Conservation (phyloP, 2,113 vertebrate genomes). For the Gymnogyps californianus region DNA sequence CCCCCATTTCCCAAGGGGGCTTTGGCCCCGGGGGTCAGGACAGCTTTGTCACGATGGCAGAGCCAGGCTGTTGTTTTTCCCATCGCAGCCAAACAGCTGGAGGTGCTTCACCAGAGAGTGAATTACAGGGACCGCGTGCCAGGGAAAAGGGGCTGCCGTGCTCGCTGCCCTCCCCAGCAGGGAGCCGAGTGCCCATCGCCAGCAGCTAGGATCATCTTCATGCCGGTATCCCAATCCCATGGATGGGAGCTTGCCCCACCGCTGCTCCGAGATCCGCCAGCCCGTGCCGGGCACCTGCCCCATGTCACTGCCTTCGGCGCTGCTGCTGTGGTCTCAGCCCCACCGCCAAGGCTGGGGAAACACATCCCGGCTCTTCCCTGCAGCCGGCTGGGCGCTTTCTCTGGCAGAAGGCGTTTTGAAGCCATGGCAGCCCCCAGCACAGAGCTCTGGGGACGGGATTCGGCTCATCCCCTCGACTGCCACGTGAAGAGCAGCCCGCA, state of each 20-base stretch:
- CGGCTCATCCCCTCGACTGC: not conserved
- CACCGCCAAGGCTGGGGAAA: accelerated
- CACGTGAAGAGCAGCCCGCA: not conserved
- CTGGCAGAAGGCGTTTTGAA: not conserved
- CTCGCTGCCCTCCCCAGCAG: accelerated
- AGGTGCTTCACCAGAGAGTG: not conserved
- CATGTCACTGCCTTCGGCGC: accelerated
- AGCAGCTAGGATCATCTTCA: not conserved
- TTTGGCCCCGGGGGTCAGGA: not conserved
- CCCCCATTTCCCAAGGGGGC: not conserved
- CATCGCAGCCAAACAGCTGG: not conserved
- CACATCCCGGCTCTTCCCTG: accelerated
- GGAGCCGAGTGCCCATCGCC: not conserved
- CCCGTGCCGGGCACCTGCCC: not conserved
- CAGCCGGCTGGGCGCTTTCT: accelerated
- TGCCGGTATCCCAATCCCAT: accelerated
- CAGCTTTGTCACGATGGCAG: not conserved
- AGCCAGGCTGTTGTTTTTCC: not conserved
- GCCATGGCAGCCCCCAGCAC: not conserved
- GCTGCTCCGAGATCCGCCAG: accelerated
- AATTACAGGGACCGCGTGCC: accelerated
- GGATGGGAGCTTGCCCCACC: not conserved
- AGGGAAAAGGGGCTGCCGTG: not conserved
- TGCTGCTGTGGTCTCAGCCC: not conserved
- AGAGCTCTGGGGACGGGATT: not conserved